A percentile compares a stretch with the other conserved stretches of the same genome.
Evolutionary conservation across 2,113 vertebrate species (phyloP).

Genomic region (Acanthochromis polyacanthus): DNA sequence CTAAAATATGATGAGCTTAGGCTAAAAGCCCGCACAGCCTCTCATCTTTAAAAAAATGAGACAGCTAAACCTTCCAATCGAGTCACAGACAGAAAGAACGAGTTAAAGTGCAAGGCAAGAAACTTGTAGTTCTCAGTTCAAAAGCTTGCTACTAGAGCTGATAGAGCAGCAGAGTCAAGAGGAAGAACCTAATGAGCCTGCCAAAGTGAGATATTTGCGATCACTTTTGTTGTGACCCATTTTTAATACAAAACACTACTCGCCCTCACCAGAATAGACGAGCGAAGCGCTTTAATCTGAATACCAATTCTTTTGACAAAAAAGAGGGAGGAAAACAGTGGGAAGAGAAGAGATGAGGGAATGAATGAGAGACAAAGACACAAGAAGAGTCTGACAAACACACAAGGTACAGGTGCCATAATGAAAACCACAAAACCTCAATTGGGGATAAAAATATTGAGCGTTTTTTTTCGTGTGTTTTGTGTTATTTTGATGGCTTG

Average conservation of each 20-base stretch:
- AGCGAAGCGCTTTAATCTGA: conserved; percentile 46
- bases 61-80: conserved; percentile 69
- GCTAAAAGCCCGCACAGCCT: conserved; percentile 66
- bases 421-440: conserved; percentile 38
- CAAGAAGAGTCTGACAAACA: conserved; percentile 21
- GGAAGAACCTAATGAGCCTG: conserved; percentile 43
- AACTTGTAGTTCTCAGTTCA: conserved; percentile 44
- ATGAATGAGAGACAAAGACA: conserved; percentile 25
- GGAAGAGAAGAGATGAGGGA: conserved; percentile 27
- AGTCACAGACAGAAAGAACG: conserved; percentile 48
- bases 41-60: conserved; percentile 66
- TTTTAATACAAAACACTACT: conserved; percentile 53
- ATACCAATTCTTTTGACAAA: conserved; percentile 30
- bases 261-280: conserved; percentile 24
- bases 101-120: conserved; percentile 45
- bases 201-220: conserved; percentile 61
- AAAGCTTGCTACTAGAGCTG: conserved; percentile 35
- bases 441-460: conserved; percentile 33
- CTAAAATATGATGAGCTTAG: conserved; percentile 75
- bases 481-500: conserved; percentile 51
- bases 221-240: conserved; percentile 68
- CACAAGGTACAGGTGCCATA: conserved; percentile 33
- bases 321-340: conserved; percentile 11
- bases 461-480: neutral
- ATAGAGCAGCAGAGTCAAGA: neutral